Conservation (phyloP, 2,797 vertebrate species). For the Peromyscus eremicus region DNA sequence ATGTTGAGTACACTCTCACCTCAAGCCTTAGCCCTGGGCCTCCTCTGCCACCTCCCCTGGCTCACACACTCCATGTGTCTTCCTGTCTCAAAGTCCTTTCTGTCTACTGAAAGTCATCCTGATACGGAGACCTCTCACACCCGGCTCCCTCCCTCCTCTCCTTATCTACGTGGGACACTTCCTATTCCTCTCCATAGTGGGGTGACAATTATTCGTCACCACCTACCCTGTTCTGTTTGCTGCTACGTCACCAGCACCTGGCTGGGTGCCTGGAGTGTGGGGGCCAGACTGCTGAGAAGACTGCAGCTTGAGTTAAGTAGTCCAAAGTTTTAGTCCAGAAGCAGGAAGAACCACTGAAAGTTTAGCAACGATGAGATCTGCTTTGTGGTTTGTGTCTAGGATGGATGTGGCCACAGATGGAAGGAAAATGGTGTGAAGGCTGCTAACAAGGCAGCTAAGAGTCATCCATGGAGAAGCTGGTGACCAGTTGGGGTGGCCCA, state of each 20-base stretch:
- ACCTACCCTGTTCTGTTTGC: not conserved
- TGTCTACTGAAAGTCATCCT: not conserved
- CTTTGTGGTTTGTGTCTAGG: not conserved
- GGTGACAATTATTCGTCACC: not conserved
- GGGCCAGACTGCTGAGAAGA: not conserved
- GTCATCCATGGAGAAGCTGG: not conserved
- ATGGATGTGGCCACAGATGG: not conserved
- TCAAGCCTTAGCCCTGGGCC: constrained; percentile 1
- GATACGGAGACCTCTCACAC: not conserved
- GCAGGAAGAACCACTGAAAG: not conserved
- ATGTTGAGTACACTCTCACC: rapidly evolving
- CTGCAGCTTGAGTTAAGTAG: not conserved
- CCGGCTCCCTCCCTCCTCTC: not conserved
- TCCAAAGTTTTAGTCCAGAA: not conserved
- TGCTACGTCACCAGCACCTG: not conserved
- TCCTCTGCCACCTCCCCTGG: not conserved
- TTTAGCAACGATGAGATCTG: not conserved
- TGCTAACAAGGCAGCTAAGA: not conserved
- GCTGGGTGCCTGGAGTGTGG: not conserved
- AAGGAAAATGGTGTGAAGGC: not conserved
- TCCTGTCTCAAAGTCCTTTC: not conserved
- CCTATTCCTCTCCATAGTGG: not conserved
- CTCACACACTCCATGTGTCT: not conserved
- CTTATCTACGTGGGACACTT: not conserved
- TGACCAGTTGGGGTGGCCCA: too few species aligned